Evolutionary conservation across 53 echinoderm and acorn worm genomes (phyloP).

Genomic region (Holothuria scabra): DNA sequence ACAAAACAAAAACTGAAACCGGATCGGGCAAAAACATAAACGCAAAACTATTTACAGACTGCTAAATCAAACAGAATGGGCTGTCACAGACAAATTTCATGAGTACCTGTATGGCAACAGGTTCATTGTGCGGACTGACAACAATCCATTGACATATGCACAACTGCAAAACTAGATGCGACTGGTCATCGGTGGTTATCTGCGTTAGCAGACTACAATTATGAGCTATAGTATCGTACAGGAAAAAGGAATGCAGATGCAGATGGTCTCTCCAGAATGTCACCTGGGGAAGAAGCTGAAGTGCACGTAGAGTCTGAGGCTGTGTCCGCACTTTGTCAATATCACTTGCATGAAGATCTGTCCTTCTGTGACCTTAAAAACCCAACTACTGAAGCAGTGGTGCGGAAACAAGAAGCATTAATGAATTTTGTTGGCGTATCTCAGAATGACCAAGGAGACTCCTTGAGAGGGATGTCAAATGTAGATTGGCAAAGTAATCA

Average conservation of each 20-base stretch:
- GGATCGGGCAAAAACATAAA: too few relatives aligned
- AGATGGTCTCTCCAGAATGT: slow-evolving; percentile 57
- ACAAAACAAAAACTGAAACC: too few relatives aligned
- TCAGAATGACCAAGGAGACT: neutral
- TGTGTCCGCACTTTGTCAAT: neutral
- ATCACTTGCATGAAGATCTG: neutral
- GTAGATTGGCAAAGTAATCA: slow-evolving; percentile 17
- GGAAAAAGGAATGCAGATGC: too few relatives aligned
- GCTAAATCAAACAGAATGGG: too few relatives aligned
- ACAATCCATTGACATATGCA: slow-evolving; percentile 61
- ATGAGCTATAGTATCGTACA: slow-evolving; percentile 37
- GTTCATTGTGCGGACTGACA: slow-evolving; percentile 42
- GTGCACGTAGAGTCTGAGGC: neutral
- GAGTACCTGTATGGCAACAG: slow-evolving; percentile 56
- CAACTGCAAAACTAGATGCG: slow-evolving; percentile 66
- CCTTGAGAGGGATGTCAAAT: neutral
- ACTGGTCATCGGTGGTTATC: slow-evolving; percentile 64
- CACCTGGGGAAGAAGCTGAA: neutral
- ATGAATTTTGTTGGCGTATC: neutral
- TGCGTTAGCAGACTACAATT: slow-evolving; percentile 26
- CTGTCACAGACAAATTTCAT: slow-evolving; percentile 56
- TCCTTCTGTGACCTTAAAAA: neutral
- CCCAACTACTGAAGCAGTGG: neutral
- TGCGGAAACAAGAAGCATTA: neutral
- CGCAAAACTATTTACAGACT: too few relatives aligned